phyloP scores from a whole-genome alignment of 2,888 invertebrate genomes.

The Sesia bembeciformis region DNA sequence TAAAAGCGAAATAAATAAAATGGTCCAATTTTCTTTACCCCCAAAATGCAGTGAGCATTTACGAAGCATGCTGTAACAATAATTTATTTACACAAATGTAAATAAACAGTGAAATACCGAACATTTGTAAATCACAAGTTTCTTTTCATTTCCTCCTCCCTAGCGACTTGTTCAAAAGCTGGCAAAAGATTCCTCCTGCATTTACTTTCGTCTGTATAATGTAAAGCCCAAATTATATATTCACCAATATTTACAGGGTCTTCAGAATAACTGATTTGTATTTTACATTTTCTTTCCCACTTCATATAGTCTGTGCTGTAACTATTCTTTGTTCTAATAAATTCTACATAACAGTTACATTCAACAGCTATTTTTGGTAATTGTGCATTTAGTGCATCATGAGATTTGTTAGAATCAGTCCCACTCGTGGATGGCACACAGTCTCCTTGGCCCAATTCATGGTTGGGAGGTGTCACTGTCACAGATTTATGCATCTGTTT shows the following conservation, averaged over 20 bases:
- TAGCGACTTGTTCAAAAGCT: slow-evolving; percentile 59
- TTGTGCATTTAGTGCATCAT: slow-evolving; percentile 52
- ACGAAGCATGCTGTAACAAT: too few relatives aligned
- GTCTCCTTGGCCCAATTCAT: slow-evolving; percentile 61
- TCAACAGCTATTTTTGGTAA: slow-evolving; percentile 58
- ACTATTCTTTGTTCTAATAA: slow-evolving; percentile 48
- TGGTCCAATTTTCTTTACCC: slow-evolving; percentile 2
- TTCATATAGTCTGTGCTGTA: slow-evolving; percentile 56
- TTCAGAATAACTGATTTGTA: slow-evolving; percentile 76
- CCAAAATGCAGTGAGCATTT: slow-evolving; percentile 5
- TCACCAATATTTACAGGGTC: slow-evolving; percentile 67
- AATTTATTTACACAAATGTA: too few relatives aligned
- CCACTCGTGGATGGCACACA: slow-evolving; percentile 62
- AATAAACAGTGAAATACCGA: background rate
- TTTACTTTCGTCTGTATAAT: slow-evolving; percentile 76
- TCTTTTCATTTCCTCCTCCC: slow-evolving; percentile 21
- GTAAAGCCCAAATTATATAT: slow-evolving; percentile 75
- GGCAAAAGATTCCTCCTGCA: slow-evolving; percentile 74
- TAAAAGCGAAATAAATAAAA: too few relatives aligned
- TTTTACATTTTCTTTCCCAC: slow-evolving; percentile 77
- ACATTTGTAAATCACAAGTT: background rate
- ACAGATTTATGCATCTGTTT: slow-evolving; percentile 37
- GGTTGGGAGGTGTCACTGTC: slow-evolving; percentile 52
- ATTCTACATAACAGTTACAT: slow-evolving; percentile 62
- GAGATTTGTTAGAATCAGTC: slow-evolving; percentile 45